Percentiles rank a stretch among this genome's conserved stretches.
These are phyloP conservation scores for Felis chaus DNA, from an alignment of 2,113 vertebrate genomes.

Conservation along the genomic window DNA sequence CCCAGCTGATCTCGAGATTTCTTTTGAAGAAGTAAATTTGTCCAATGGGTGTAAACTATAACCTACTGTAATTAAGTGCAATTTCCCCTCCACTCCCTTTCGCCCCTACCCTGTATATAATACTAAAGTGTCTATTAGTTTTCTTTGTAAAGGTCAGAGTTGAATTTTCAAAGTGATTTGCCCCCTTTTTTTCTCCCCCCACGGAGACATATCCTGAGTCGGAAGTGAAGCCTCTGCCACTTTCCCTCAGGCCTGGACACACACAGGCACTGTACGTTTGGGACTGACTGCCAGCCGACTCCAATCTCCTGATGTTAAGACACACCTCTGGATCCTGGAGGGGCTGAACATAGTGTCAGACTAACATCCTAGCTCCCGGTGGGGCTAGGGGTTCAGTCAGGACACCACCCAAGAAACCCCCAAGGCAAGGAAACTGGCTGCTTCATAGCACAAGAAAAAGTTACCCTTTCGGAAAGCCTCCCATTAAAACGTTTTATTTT, in stretches of 20 bases:
- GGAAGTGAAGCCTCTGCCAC: not conserved
- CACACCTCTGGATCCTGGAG: slow-evolving; percentile 21
- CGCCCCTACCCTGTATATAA: slow-evolving; percentile 82
- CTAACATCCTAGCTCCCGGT: not conserved
- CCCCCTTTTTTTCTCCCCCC: not conserved
- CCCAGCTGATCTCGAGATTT: slow-evolving; percentile 80
- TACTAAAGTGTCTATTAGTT: slow-evolving; percentile 64
- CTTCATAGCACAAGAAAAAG: slow-evolving; percentile 53
- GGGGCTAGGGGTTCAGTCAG: not conserved
- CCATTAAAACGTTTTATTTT: slow-evolving; percentile 79
- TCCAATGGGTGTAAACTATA: slow-evolving; percentile 88
- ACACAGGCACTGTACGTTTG: not conserved
- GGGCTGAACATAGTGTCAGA: not conserved
- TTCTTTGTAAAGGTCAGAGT: slow-evolving; percentile 81
- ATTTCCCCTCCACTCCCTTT: slow-evolving; percentile 68
- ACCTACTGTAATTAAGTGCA: slow-evolving; percentile 89
- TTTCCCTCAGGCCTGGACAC: not conserved
- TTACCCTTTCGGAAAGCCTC: slow-evolving; percentile 51
- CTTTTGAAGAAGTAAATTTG: slow-evolving; percentile 87
- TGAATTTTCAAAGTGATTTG: slow-evolving; percentile 57
- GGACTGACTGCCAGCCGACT: slow-evolving; percentile 31
- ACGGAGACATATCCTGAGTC: not conserved
- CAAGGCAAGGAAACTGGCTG: slow-evolving; percentile 13
- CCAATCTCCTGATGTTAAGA: not conserved
- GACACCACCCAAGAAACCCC: not conserved